Evolutionary conservation across 2,113 vertebrate species (phyloP).

Genomic region (Nettapus auritus): DNA sequence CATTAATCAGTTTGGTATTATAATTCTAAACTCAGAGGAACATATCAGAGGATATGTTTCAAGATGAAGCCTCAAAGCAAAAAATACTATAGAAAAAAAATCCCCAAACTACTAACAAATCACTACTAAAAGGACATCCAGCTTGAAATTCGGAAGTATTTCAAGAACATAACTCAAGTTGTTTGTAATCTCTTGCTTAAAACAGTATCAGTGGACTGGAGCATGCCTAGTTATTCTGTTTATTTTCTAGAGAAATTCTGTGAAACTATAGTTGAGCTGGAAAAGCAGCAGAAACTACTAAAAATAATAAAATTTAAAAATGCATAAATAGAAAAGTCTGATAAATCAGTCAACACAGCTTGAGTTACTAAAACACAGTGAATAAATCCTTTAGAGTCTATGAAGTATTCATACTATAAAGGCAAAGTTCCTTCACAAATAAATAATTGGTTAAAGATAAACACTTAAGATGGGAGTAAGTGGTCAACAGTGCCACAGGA

Average conservation of each 20-base stretch:
- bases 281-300: background rate
- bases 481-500: background rate
- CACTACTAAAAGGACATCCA: background rate
- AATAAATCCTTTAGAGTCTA: background rate
- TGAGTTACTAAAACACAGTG: background rate
- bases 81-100: background rate
- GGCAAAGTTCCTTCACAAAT: background rate
- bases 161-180: background rate
- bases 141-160: background rate
- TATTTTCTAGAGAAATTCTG: background rate
- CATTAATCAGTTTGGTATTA: background rate
- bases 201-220: background rate
- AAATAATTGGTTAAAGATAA: background rate
- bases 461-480: background rate
- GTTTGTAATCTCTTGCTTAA: background rate
- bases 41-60: background rate
- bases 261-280: background rate
- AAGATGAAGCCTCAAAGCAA: background rate
- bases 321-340: background rate
- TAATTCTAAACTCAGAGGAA: background rate
- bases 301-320: background rate
- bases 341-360: background rate
- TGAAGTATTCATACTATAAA: background rate
- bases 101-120: background rate
- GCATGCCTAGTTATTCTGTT: background rate